Evolutionary conservation across 1,140 invertebrate species (phyloP).

Genomic region (Ceratosolen fusciceps): DNA sequence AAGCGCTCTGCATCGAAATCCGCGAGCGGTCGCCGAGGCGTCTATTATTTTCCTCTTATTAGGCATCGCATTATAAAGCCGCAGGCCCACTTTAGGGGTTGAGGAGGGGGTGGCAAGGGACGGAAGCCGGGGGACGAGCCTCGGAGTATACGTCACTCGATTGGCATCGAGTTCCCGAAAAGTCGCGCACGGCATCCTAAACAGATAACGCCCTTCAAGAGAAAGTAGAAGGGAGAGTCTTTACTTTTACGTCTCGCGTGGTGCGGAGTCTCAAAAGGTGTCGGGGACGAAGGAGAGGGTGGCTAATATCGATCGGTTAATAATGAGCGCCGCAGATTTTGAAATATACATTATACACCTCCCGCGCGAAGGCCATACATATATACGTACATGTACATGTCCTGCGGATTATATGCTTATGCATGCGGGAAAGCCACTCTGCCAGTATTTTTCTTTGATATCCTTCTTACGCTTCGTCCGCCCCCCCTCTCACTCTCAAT

Average conservation of each 20-base stretch:
- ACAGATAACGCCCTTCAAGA: slow-evolving; percentile 23
- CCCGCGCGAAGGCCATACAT: not conserved
- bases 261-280: not conserved
- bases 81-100: slow-evolving; percentile 33
- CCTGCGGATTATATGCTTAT: slow-evolving; percentile 56
- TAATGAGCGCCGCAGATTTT: slow-evolving; percentile 62
- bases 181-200: not conserved
- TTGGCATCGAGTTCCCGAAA: slow-evolving; percentile 43
- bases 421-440: slow-evolving; percentile 62
- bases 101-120: too few relatives aligned
- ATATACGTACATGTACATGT: not conserved
- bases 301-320: slow-evolving; percentile 59
- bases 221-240: slow-evolving; percentile 1
- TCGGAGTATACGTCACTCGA: slow-evolving; percentile 39
- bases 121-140: not conserved
- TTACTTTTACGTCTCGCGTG: not conserved
- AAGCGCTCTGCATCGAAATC: slow-evolving; percentile 31
- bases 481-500: not conserved
- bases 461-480: slow-evolving; percentile 39
- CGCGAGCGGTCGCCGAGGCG: not conserved
- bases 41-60: slow-evolving; percentile 45
- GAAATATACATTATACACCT: slow-evolving; percentile 64
- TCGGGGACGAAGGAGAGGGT: slow-evolving; percentile 3
- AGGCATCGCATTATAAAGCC: slow-evolving; percentile 10
- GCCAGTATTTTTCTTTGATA: slow-evolving; percentile 67